A percentile compares a stretch with the other conserved stretches of the same genome.
Conservation (phyloP, 2,888 invertebrate species). For the Leistus spinibarbis region DNA sequence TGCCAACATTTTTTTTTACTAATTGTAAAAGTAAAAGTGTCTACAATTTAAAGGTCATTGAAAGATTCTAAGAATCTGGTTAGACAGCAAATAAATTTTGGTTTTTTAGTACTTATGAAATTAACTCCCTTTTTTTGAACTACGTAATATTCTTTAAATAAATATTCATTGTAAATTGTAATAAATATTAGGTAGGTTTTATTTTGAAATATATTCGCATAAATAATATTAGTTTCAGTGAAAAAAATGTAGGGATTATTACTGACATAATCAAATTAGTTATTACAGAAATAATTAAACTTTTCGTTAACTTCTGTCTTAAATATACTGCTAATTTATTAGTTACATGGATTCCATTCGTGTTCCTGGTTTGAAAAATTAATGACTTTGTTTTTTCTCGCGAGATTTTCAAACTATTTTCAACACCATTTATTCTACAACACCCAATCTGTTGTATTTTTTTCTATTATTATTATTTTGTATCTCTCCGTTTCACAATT, state of each 20-base stretch:
- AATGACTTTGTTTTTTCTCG: background rate
- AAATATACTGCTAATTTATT: background rate
- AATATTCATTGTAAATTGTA: too few species aligned
- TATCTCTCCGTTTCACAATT: background rate
- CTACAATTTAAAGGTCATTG: background rate
- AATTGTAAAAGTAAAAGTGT: background rate
- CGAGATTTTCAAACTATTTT: background rate
- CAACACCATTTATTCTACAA: background rate
- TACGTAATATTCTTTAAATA: too few species aligned
- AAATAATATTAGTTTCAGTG: too few species aligned
- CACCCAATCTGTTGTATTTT: background rate
- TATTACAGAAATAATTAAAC: background rate
- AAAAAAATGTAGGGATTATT: too few species aligned
- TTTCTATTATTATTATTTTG: background rate
- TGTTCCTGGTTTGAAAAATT: background rate
- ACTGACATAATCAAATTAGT: background rate
- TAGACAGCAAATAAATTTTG: background rate
- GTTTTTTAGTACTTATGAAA: background rate
- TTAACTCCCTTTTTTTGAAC: too few species aligned
- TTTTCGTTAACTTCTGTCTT: background rate
- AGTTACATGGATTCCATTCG: background rate
- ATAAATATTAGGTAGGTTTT: too few species aligned
- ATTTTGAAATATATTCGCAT: too few species aligned
- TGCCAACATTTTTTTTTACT: background rate
- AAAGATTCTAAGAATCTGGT: background rate